Percentiles rank a stretch among this genome's conserved stretches.
phyloP scores from a whole-genome alignment of 2,888 invertebrate genomes.

The Dynastes grantii region DNA sequence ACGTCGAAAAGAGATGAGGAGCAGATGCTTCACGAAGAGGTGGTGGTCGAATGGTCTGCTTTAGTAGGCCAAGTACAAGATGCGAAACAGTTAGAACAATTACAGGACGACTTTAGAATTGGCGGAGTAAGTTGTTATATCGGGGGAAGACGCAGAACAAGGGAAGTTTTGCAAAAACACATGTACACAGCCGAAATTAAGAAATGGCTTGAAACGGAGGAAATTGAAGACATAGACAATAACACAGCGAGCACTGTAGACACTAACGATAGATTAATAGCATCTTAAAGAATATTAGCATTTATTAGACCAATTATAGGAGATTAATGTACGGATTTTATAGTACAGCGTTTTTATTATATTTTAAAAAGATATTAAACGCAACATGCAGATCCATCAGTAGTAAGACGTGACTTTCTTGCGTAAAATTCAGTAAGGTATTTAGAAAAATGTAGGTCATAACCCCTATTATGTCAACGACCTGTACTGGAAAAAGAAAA shows the following conservation, averaged over 20 bases:
- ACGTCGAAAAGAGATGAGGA: conserved; percentile 86
- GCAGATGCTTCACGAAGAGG: conserved; percentile 83
- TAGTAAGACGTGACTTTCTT: too few species aligned
- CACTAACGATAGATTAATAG: conserved; percentile 25
- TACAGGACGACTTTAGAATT: conserved; percentile 71
- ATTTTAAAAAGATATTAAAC: neutral
- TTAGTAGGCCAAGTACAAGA: conserved; percentile 74
- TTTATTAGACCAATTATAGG: neutral
- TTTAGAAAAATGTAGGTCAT: too few species aligned
- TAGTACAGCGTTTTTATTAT: neutral
- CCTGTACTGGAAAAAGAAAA: too few species aligned
- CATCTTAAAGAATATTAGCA: conserved; percentile 27
- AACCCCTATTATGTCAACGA: too few species aligned
- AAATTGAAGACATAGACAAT: conserved; percentile 68
- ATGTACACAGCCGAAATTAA: conserved; percentile 85
- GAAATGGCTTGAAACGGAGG: conserved; percentile 82
- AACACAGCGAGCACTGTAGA: conserved; percentile 2
- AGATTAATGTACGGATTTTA: conserved; percentile 2
- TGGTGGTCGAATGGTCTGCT: conserved; percentile 79
- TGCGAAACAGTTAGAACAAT: conserved; percentile 71
- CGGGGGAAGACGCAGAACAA: conserved; percentile 82
- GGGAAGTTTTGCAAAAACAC: conserved; percentile 82
- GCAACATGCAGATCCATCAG: too few species aligned
- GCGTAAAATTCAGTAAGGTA: too few species aligned
- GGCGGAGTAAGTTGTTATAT: conserved; percentile 78